Percentiles rank a stretch among this genome's conserved stretches.
phyloP scores from a whole-genome alignment of 2,113 vertebrate genomes.

The Melanerpes formicivorus region DNA sequence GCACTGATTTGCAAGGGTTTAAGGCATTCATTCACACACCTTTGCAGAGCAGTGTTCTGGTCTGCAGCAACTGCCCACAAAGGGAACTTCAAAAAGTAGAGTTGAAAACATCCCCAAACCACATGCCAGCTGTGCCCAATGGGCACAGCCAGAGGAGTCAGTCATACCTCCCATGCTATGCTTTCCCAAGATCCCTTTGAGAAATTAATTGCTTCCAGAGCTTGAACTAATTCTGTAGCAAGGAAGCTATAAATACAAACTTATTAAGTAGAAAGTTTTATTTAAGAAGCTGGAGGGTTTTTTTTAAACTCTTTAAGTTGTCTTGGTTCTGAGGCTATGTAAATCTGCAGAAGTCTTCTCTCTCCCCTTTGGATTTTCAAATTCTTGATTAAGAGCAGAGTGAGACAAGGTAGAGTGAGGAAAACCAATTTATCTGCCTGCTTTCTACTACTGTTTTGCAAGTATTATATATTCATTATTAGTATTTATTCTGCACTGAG shows the following conservation, averaged over 20 bases:
- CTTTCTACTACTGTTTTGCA: neutral
- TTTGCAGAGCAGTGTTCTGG: neutral
- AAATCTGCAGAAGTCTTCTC: neutral
- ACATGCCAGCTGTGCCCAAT: neutral
- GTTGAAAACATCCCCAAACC: neutral
- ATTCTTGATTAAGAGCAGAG: neutral
- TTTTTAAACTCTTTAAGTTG: neutral
- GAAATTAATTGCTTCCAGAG: slow-evolving; percentile 9
- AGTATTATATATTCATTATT: neutral
- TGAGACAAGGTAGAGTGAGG: neutral
- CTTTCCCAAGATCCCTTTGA: neutral
- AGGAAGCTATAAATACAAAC: neutral
- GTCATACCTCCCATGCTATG: neutral
- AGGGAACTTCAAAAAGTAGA: neutral
- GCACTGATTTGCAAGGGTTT: neutral
- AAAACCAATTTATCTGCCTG: neutral
- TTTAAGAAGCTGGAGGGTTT: neutral
- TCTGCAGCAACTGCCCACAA: neutral
- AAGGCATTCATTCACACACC: neutral
- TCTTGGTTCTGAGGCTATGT: neutral
- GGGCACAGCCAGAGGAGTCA: neutral
- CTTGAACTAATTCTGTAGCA: neutral
- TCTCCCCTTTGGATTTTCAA: neutral
- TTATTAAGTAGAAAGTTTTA: neutral
- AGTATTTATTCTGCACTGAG: neutral